Conservation (phyloP, 2,113 vertebrate genomes). For the Okapia johnstoni region DNA sequence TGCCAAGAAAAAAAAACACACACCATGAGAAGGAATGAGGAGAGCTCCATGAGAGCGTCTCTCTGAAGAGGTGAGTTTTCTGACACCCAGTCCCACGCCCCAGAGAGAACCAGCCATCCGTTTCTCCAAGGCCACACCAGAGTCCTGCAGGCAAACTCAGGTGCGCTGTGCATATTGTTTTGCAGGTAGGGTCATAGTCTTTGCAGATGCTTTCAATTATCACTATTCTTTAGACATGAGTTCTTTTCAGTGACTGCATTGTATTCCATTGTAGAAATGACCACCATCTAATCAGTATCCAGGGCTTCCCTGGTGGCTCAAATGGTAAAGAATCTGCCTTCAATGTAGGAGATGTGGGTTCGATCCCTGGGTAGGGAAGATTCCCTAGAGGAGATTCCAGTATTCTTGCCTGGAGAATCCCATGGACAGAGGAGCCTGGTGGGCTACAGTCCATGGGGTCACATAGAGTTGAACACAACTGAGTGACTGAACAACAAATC, state of each 20-base stretch:
- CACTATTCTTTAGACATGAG: neutral
- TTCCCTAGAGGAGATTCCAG: neutral
- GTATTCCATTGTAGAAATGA: fast-evolving
- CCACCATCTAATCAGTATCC: neutral
- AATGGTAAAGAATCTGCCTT: neutral
- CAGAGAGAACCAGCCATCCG: fast-evolving
- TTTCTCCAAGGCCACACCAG: neutral
- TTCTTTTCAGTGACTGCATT: neutral
- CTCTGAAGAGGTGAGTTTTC: neutral
- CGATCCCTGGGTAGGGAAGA: neutral
- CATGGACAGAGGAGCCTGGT: neutral
- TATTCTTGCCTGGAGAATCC: neutral
- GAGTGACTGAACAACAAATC: neutral
- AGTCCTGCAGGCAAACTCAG: neutral
- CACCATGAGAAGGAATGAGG: neutral
- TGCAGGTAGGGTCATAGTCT: neutral
- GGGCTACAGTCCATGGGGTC: neutral
- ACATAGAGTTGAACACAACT: neutral
- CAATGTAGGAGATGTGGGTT: neutral
- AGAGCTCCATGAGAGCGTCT: too few species aligned
- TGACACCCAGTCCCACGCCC: fast-evolving
- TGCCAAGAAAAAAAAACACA: neutral
- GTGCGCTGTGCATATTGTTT: fast-evolving
- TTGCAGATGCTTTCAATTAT: neutral
- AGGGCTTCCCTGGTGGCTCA: neutral